A percentile compares a stretch with the other conserved stretches of the same genome.
phyloP scores from a whole-genome alignment of 2,113 vertebrate species.

The Pampusana beccarii region DNA sequence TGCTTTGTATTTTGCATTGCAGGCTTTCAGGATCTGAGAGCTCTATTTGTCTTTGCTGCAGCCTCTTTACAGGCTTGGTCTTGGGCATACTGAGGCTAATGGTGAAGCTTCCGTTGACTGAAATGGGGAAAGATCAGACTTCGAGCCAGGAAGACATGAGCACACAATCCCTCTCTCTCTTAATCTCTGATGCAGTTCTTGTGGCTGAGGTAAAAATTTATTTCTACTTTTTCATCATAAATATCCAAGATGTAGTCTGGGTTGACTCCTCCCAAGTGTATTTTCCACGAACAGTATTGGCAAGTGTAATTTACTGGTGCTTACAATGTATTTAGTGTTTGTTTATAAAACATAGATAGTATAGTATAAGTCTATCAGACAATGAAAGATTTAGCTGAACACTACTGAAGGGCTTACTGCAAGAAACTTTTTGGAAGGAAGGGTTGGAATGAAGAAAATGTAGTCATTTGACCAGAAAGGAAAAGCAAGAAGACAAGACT shows the following conservation, averaged over 20 bases:
- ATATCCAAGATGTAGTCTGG: background rate
- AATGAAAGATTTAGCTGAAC: background rate
- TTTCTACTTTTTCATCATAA: background rate
- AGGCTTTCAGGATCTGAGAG: background rate
- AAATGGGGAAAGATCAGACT: background rate
- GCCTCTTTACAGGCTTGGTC: background rate
- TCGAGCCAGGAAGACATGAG: background rate
- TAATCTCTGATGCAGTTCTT: background rate
- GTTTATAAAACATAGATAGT: background rate
- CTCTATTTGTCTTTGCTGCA: background rate
- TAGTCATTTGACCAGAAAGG: background rate
- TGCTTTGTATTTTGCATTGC: background rate
- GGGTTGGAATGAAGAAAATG: background rate
- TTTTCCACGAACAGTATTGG: background rate
- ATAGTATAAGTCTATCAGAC: background rate
- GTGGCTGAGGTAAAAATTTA: background rate
- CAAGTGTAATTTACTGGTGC: background rate
- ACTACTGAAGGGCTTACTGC: background rate
- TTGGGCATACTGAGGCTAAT: background rate
- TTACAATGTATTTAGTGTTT: background rate
- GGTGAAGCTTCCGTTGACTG: background rate
- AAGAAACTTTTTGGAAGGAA: background rate
- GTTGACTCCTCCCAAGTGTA: background rate
- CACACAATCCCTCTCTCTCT: rapidly evolving
- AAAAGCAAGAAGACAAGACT: background rate